Percentiles rank a stretch among this genome's conserved stretches.
These are phyloP conservation scores for Loripinus fragilis DNA, from an alignment of 2,888 invertebrate species.

Conservation along the genomic window DNA sequence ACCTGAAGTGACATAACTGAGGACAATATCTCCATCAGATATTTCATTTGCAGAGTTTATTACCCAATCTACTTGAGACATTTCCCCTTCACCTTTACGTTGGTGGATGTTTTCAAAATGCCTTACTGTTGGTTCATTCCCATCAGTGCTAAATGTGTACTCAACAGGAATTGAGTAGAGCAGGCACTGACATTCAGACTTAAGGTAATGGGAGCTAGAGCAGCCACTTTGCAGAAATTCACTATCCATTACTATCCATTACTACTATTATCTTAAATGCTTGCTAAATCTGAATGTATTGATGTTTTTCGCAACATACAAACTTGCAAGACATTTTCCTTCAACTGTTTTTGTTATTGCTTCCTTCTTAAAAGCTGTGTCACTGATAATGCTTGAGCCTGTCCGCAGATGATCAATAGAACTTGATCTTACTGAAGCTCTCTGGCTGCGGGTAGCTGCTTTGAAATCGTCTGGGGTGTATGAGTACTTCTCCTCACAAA, in stretches of 20 bases:
- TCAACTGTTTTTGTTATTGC: constrained; percentile 14
- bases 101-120: constrained; percentile 15
- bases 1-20: constrained; percentile 36
- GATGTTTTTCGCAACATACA: constrained; percentile 37
- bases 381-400: constrained; percentile 18
- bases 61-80: constrained; percentile 37
- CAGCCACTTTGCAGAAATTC: neutral
- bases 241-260: too few species aligned
- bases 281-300: neutral
- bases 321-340: constrained; percentile 37
- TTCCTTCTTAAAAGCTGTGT: constrained; percentile 28
- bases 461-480: constrained; percentile 46
- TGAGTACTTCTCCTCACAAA: constrained; percentile 42
- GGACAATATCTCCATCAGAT: neutral
- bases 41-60: neutral
- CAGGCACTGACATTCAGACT: too few species aligned
- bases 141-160: neutral
- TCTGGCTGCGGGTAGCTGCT: constrained; percentile 27
- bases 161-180: too few species aligned
- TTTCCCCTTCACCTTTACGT: constrained; percentile 41
- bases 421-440: neutral
- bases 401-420: constrained; percentile 34
- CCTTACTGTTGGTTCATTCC: constrained; percentile 12
- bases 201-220: neutral
- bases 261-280: too few species aligned